Conservation (phyloP, 2,113 vertebrate genomes). For the Polypterus bichir region DNA sequence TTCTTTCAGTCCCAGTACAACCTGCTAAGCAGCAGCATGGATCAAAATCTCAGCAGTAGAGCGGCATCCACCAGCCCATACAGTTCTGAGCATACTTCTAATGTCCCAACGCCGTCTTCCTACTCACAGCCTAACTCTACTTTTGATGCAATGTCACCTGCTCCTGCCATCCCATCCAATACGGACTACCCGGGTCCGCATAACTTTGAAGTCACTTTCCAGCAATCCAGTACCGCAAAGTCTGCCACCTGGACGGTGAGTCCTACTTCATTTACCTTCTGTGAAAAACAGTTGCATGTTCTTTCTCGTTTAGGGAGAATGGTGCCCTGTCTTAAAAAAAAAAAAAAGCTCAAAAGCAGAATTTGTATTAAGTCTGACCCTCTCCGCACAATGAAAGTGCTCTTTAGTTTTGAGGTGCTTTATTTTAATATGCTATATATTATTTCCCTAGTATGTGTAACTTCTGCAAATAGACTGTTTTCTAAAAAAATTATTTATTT, state of each 20-base stretch:
- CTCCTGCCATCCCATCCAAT: slow-evolving; percentile 94
- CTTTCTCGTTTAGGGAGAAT: too few relatives aligned
- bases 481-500: too few relatives aligned
- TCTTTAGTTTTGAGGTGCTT: too few relatives aligned
- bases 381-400: too few relatives aligned
- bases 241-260: slow-evolving; percentile 98
- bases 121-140: slow-evolving; percentile 98
- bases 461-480: too few relatives aligned
- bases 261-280: slow-evolving; percentile 18
- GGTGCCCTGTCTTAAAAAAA: too few relatives aligned
- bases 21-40: slow-evolving; percentile 96
- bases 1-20: slow-evolving; percentile 87
- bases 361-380: too few relatives aligned
- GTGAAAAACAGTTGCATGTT: too few relatives aligned
- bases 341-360: too few relatives aligned
- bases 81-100: slow-evolving; percentile 83
- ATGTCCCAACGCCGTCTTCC: slow-evolving; percentile 86
- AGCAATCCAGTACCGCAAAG: slow-evolving; percentile 97
- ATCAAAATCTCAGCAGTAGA: slow-evolving; percentile 80
- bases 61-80: slow-evolving; percentile 86
- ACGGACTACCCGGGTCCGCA: slow-evolving; percentile 92
- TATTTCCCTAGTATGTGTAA: too few relatives aligned
- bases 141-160: slow-evolving; percentile 91
- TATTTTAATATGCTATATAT: too few relatives aligned
- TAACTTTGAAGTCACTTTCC: slow-evolving; percentile 94